Base-by-base conservation (phyloP, 2,797 vertebrate species). In the Leptoclinus maculatus region DNA sequence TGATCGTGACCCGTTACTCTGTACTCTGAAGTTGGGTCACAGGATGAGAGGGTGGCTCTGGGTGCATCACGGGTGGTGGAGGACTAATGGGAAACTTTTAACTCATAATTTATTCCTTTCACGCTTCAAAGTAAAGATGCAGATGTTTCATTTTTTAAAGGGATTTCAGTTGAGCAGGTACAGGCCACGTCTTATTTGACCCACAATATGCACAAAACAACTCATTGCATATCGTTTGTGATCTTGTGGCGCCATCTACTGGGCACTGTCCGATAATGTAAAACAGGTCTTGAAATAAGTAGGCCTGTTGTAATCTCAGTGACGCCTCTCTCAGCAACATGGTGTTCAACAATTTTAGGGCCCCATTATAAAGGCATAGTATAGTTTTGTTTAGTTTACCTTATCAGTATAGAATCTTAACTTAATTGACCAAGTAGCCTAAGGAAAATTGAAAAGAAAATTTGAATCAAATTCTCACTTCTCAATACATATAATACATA, bases 191-290 rank as follows among this genome's bases (percentile, higher is more conserved):
- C 66, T 75, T 5, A 66, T 72, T 66, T 72, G 65, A 53, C 19
- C 49, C 27, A 9, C 25, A 41, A 14, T 27, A 2, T n/a, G 34
- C 58, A 51, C 54, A n/a, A 39, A 2, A 1, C 47, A 59, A 19
- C 13, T 7, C 0, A 3, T 56, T 25, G 19, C 2, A n/a, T 69
- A 71, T 73, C 1, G 85, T 87, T 64, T 34, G 3, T 73, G 79
- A 80, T 85, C 79, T 16, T 27, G 39, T 87, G 82, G 78, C 83
- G 53, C 91, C 91, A 90, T 88, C 92, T 91, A 14, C 39, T 73
- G 92, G 85, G 0, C 6, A 38, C 7, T 66, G 2, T 1, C 3
- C 0, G 1, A 27, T 16, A 71, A 1, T 65, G 43, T 59, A 11
- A 19, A 27, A 4, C 25, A 29, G 16, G 32, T 29, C 7, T 56